Evolutionary conservation across 2,113 vertebrate species (phyloP), one percentile per base, ranked within the genome.

Genomic region (Cyprinodon brontotheroides): DNA sequence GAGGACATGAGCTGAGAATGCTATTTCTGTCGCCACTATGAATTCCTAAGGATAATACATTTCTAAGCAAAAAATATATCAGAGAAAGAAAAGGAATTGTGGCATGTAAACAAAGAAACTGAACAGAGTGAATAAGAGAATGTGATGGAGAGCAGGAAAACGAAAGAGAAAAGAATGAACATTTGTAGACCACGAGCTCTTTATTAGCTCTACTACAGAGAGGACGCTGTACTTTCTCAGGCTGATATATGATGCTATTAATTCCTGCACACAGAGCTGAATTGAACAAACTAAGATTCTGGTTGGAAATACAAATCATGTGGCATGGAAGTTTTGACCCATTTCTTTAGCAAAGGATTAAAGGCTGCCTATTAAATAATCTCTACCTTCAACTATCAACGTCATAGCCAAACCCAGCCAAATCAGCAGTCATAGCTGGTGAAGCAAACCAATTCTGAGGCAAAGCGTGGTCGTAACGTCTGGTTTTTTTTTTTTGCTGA

Each of bases 141-240:
- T 65, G 72, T 59, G 65, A 40, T n/a, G 61, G 20, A 64, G 22
- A 78, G 61, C 59, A 29, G 68, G 36, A 11, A 70, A 13, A 36
- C 40, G 50, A 59, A 62, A 47, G 57, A 37, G 71, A 83, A 78
- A 84, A 80, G 76, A 65, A 1, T 61, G 65, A 65, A 39, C 61
- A 57, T 75, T 68, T 84, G 80, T 90, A 88, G 74, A 86, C 78
- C 68, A 68, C 64, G 77, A 89, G 80, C 65, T 83, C 80, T 87
- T 87, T 72, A 84, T 87, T 65, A 70, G 74, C 72, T 60, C 76
- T 67, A 64, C 79, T 61, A 60, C 20, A 40, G 68, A 67, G 66
- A 68, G 47, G 57, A 74, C 73, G 75, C 5, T 20, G 29, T 29
- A 2, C 40, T 71, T 80, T 80, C 72, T 73, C 20, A 4, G 0